These are phyloP conservation scores for Solea solea DNA, from an alignment of 2,113 vertebrate species.

Conservation along the genomic window DNA sequence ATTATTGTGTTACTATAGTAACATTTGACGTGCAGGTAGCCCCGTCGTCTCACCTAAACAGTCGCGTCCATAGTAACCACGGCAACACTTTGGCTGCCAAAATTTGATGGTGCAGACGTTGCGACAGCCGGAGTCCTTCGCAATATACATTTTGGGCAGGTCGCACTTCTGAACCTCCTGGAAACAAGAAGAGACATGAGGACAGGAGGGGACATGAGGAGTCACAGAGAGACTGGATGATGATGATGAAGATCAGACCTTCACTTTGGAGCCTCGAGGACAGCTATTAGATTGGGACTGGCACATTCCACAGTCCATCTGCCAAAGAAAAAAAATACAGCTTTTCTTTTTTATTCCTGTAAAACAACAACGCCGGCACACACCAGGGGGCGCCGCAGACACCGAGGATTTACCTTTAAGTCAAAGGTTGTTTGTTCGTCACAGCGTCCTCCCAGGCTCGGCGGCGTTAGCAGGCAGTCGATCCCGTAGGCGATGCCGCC, in stretches of 20 bases:
- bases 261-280: slow-evolving; percentile 80
- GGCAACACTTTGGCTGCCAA: slow-evolving; percentile 87
- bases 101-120: slow-evolving; percentile 80
- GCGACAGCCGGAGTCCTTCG: slow-evolving; percentile 80
- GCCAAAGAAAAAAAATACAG: slow-evolving; percentile 24
- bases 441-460: slow-evolving; percentile 89
- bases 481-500: slow-evolving; percentile 90
- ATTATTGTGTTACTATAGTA: no score
- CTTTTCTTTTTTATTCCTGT: not conserved
- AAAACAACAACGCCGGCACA: not conserved
- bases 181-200: slow-evolving; percentile 9
- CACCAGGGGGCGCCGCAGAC: not conserved
- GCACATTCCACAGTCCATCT: slow-evolving; percentile 87
- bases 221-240: not conserved
- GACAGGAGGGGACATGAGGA: not conserved
- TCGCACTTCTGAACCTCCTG: slow-evolving; percentile 76
- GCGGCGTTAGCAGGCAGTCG: slow-evolving; percentile 88
- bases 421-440: slow-evolving; percentile 79
- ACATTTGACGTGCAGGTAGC: no score
- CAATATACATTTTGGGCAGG: slow-evolving; percentile 36
- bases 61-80: slow-evolving; percentile 88
- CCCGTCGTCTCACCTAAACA: slow-evolving; percentile 84
- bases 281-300: slow-evolving; percentile 64
- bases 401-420: slow-evolving; percentile 71
- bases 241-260: slow-evolving; percentile 78